These are phyloP conservation scores for Teleiodes luculella DNA, from an alignment of 2,888 invertebrate species.

Conservation along the genomic window DNA sequence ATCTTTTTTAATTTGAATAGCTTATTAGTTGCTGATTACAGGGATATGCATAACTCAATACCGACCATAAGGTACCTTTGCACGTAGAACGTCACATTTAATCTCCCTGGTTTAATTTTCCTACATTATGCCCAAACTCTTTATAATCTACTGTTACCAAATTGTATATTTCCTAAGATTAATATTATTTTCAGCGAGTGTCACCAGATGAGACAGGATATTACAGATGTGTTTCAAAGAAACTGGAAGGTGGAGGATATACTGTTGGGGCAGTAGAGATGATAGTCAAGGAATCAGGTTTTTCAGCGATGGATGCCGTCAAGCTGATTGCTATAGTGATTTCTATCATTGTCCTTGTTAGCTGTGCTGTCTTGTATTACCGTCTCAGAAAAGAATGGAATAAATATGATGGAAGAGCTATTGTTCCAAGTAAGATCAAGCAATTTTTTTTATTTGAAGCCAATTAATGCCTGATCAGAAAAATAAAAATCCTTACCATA, in stretches of 20 bases:
- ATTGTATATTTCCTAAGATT: too few species aligned
- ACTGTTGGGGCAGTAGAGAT: slow-evolving; percentile 79
- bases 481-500: too few species aligned
- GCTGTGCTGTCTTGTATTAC: slow-evolving; percentile 64
- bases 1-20: too few species aligned
- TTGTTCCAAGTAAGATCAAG: slow-evolving; percentile 51
- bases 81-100: too few species aligned
- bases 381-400: slow-evolving; percentile 64
- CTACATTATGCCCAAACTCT: too few species aligned
- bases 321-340: slow-evolving; percentile 66
- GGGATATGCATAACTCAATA: too few species aligned
- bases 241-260: slow-evolving; percentile 69
- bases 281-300: slow-evolving; percentile 72
- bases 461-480: too few species aligned
- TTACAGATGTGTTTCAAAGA: slow-evolving; percentile 82
- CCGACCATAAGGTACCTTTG: too few species aligned
- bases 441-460: background rate
- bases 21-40: too few species aligned
- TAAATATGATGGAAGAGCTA: slow-evolving; percentile 58
- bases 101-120: too few species aligned
- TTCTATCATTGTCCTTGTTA: slow-evolving; percentile 64
- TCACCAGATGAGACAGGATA: slow-evolving; percentile 80
- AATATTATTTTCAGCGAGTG: slow-evolving; percentile 69
- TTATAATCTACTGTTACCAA: too few species aligned
- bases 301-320: slow-evolving; percentile 63